These are phyloP conservation scores for Cettia cetti DNA, from an alignment of 2,113 vertebrate genomes.

Conservation along the genomic window DNA sequence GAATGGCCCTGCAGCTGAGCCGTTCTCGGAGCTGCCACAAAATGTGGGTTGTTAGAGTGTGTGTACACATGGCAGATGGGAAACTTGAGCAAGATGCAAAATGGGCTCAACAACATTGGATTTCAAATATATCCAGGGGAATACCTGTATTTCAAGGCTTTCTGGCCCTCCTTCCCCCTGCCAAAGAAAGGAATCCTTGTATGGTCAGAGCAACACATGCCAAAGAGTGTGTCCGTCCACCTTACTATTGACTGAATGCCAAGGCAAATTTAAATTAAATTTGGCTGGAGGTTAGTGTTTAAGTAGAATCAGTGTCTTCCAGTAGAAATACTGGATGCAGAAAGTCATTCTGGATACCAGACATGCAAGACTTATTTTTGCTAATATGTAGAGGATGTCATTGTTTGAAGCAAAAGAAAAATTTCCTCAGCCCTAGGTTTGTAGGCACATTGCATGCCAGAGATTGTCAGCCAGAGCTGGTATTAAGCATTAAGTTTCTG, in stretches of 20 bases:
- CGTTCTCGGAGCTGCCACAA: not conserved
- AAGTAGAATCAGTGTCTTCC: not conserved
- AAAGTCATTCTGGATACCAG: not conserved
- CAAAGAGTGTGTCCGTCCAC: not conserved
- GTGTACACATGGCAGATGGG: not conserved
- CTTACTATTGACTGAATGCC: not conserved
- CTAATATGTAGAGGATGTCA: not conserved
- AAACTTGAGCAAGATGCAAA: not conserved
- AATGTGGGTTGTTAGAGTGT: not conserved
- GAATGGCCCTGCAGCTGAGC: not conserved
- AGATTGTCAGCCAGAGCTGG: not conserved
- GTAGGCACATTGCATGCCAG: not conserved
- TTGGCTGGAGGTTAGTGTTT: not conserved
- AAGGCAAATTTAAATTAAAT: not conserved
- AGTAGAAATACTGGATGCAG: not conserved
- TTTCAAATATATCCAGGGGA: not conserved
- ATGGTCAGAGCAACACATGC: not conserved
- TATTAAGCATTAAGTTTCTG: not conserved
- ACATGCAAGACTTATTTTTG: not conserved
- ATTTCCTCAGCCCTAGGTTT: not conserved
- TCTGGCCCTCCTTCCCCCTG: rapidly evolving
- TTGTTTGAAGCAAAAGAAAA: not conserved
- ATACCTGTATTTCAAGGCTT: not conserved
- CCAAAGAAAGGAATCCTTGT: not conserved
- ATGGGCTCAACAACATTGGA: rapidly evolving